Evolutionary conservation across 2,797 vertebrate genomes (phyloP).

Genomic region (Dendrocincla fuliginosa): DNA sequence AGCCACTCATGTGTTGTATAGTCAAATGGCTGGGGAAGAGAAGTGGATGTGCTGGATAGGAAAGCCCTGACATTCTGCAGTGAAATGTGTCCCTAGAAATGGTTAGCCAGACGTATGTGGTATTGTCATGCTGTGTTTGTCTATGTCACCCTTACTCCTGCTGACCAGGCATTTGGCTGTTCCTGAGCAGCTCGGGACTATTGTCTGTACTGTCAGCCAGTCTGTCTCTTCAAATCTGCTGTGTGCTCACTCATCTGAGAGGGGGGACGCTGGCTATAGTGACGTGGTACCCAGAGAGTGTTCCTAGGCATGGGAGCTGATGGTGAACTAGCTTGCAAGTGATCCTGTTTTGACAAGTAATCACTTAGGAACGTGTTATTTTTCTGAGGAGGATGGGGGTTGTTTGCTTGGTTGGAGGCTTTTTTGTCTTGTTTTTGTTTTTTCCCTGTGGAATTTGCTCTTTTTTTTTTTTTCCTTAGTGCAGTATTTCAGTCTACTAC

Average conservation of each 20-base stretch:
- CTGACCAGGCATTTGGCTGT: neutral
- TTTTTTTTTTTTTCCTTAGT: neutral
- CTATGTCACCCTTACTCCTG: neutral
- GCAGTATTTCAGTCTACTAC: neutral
- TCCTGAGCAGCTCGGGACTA: neutral
- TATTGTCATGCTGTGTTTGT: neutral
- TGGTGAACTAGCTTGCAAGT: neutral
- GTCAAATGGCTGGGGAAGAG: neutral
- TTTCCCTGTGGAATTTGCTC: neutral
- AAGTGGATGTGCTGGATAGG: neutral
- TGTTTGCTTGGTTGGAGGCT: accelerated
- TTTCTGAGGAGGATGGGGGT: neutral
- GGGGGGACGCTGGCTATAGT: neutral
- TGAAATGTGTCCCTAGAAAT: neutral
- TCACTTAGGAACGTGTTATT: neutral
- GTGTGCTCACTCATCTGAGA: accelerated
- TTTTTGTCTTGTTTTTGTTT: accelerated
- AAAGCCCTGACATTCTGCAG: neutral
- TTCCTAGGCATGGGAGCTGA: neutral
- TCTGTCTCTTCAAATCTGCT: neutral
- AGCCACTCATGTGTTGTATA: neutral
- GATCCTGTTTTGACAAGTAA: neutral
- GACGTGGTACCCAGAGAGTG: neutral
- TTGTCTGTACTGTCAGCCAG: neutral
- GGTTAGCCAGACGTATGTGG: accelerated